Evolutionary conservation across 2,888 invertebrate species (phyloP), one percentile per base, ranked within the genome.

Genomic region (Copidosoma aretas): DNA sequence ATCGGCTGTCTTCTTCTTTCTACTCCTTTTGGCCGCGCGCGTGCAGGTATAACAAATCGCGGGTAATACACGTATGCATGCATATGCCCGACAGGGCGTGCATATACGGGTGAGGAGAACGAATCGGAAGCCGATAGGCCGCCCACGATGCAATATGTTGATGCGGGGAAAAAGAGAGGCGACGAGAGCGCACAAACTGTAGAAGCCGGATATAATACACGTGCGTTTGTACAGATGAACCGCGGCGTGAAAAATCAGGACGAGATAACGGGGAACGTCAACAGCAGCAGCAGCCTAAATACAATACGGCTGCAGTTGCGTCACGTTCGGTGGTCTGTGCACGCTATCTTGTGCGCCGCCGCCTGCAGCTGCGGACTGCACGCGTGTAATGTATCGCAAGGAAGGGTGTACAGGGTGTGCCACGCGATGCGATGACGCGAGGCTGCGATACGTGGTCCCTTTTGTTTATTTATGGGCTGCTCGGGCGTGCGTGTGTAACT

Each of bases 241-340:
- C 15, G 39, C 10, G 19, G 51, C 51, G 19, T 19, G 21, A 19
- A 21, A 25, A 15, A 32, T 15, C n/a, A 43, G 14, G 41, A 19
- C 22, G 59, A 24, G 60, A 60, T 17, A 8, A 15, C 15, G 32
- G 24, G 21, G 25, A 43, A 56, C n/a, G n/a, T n/a, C n/a, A n/a
- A n/a, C n/a, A 25, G 22, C 15, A 51, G n/a, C 10, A 15, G 22
- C 22, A 53, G 14, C 3, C 10, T 22, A 56, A 12, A 32, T 19
- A 5, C 56, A 19, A 1, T 32, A n/a, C 22, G 39, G 21, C 22
- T 61, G 25, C 61, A 41, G 39, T 32, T 32, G 32, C 32, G 32
- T 32, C 62, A 62, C 54, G 62, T 54, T 53, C 54, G 54, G 62
- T 54, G n/a, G n/a, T n/a, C n/a, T n/a, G n/a, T n/a, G n/a, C 54